A percentile compares a stretch with the other conserved stretches of the same genome.
phyloP scores from a whole-genome alignment of 2,797 vertebrate species.

The Neosilurus hyrtlii region DNA sequence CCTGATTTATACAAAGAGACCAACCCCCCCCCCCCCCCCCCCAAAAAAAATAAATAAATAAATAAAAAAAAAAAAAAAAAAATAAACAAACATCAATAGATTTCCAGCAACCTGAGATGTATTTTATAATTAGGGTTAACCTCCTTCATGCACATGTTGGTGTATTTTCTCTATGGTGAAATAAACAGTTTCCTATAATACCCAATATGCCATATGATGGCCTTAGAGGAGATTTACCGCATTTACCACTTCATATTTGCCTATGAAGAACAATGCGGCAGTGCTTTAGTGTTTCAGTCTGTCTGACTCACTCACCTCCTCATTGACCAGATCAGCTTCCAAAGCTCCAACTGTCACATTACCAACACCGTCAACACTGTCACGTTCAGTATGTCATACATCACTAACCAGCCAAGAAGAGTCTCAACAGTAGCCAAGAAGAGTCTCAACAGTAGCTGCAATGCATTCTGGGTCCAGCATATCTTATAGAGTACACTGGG shows the following conservation, averaged over 20 bases:
- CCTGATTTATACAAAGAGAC: too few species aligned
- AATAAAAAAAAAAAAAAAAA: too few species aligned
- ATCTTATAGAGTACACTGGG: neutral
- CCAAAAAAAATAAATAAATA: too few species aligned
- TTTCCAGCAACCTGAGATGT: neutral
- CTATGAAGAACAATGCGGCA: neutral
- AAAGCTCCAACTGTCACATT: neutral
- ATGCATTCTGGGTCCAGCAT: neutral
- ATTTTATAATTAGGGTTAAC: neutral
- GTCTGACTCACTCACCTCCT: neutral
- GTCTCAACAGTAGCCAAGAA: neutral
- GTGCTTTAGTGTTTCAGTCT: neutral
- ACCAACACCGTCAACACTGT: neutral
- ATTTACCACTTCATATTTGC: neutral
- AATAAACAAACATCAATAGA: too few species aligned
- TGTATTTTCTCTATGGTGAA: too few species aligned
- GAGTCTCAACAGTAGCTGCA: neutral
- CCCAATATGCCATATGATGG: neutral
- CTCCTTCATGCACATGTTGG: neutral
- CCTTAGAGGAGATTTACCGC: neutral
- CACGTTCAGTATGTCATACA: neutral
- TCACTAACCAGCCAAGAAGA: neutral
- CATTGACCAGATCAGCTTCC: neutral
- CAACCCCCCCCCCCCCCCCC: too few species aligned
- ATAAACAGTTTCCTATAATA: too few species aligned